A percentile compares a stretch with the other conserved stretches of the same genome.
Conservation (phyloP, 2,113 vertebrate genomes). For the Hydrochoerus hydrochaeris region DNA sequence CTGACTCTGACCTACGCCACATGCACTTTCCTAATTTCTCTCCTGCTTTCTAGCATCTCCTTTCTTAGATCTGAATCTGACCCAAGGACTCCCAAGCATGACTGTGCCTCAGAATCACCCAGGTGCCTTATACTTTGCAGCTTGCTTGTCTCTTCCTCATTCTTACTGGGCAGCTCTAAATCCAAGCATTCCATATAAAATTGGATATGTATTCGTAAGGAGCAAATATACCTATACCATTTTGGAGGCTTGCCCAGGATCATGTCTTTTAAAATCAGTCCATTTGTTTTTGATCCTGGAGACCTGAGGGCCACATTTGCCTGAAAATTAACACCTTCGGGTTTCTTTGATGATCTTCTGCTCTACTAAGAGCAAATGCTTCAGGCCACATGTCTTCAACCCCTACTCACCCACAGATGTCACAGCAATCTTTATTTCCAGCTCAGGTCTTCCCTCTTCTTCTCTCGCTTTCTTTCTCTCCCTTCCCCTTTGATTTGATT, state of each 20-base stretch:
- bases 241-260: constrained; percentile 29
- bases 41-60: background rate
- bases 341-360: background rate
- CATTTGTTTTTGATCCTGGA: background rate
- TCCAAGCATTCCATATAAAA: background rate
- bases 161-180: background rate
- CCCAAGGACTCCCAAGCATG: background rate
- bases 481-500: background rate
- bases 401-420: background rate
- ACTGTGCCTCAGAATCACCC: background rate
- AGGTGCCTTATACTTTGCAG: background rate
- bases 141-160: background rate
- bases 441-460: background rate
- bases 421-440: background rate
- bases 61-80: background rate
- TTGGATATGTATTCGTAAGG: constrained; percentile 45
- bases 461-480: background rate
- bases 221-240: background rate
- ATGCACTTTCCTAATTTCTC: background rate
- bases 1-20: background rate
- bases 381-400: background rate
- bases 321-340: background rate
- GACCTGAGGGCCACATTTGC: background rate
- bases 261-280: constrained; percentile 5
- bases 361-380: background rate